Conservation (phyloP, 2,113 vertebrate species). For the Nothocercus julius region DNA sequence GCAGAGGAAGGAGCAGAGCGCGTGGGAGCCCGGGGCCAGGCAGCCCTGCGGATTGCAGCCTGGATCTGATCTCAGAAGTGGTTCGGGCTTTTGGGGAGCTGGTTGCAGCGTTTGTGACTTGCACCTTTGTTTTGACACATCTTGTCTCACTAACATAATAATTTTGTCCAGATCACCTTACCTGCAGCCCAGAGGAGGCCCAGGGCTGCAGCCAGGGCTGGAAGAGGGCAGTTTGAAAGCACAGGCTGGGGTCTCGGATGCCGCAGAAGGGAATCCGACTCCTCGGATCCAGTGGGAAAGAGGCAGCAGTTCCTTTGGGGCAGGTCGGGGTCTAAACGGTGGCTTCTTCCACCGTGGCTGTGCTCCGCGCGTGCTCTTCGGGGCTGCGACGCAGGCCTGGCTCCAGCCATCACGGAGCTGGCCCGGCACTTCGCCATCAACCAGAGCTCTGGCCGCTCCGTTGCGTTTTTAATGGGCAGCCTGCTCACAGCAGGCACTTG, state of each 20-base stretch:
- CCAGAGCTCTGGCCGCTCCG: background rate
- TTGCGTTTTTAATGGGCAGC: conserved; percentile 2
- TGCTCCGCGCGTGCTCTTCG: background rate
- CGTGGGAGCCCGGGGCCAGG: background rate
- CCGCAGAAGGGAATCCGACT: background rate
- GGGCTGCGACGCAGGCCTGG: background rate
- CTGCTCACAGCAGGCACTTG: too few relatives aligned
- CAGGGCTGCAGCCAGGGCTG: accelerated
- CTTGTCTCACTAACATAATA: background rate
- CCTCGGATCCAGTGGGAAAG: accelerated
- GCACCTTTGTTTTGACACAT: conserved; percentile 26
- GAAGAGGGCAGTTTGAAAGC: background rate
- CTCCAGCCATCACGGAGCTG: too few relatives aligned
- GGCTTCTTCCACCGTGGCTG: background rate
- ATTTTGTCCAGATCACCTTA: conserved; percentile 18
- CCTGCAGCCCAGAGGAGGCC: conserved; percentile 42
- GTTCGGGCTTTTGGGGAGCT: background rate
- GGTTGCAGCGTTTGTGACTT: too few relatives aligned
- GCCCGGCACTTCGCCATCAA: background rate
- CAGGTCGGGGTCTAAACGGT: background rate
- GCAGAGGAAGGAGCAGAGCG: accelerated
- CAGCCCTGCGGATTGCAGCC: background rate
- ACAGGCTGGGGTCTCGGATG: background rate
- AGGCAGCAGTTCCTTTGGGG: background rate
- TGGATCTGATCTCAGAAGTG: background rate